These are phyloP conservation scores for Cephus spinipes DNA, from an alignment of 2,888 invertebrate species.

Conservation along the genomic window DNA sequence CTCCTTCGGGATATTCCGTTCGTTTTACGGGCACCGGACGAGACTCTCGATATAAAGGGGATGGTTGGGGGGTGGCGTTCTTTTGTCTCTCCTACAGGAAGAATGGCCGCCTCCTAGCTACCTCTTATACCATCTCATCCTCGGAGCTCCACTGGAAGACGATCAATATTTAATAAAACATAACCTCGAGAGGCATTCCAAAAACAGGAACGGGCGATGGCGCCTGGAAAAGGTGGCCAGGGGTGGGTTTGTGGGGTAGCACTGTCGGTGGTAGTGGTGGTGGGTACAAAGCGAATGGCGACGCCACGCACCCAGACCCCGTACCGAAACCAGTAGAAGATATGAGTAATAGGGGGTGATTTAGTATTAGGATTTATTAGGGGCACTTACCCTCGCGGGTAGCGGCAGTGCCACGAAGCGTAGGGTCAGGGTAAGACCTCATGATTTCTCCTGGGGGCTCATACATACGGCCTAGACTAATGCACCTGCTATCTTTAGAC, in stretches of 20 bases:
- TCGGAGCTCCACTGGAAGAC: background rate
- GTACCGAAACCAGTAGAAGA: conserved; percentile 34
- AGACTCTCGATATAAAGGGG: background rate
- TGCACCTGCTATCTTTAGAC: conserved; percentile 57
- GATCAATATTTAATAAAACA: conserved; percentile 35
- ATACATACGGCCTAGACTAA: conserved; percentile 56
- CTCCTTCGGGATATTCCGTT: background rate
- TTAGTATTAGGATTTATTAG: conserved; percentile 65
- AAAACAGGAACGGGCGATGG: conserved; percentile 4
- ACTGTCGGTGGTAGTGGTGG: background rate
- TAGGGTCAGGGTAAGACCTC: conserved; percentile 57
- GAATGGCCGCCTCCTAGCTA: background rate
- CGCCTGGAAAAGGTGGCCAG: background rate
- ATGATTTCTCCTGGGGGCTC: conserved; percentile 63
- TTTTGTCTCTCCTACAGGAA: background rate
- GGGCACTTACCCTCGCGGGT: conserved; percentile 45
- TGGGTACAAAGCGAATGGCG: background rate
- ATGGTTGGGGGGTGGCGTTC: background rate
- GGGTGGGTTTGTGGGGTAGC: no score
- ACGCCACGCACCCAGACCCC: conserved; percentile 17
- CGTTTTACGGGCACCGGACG: background rate
- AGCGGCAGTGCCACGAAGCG: conserved; percentile 19
- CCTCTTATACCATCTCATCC: background rate
- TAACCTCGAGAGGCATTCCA: conserved; percentile 12
- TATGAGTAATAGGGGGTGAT: conserved; percentile 62